Percentiles rank a stretch among this genome's conserved stretches.
Evolutionary conservation across 2,797 vertebrate genomes (phyloP).

Genomic region (Sandelia bainsii): DNA sequence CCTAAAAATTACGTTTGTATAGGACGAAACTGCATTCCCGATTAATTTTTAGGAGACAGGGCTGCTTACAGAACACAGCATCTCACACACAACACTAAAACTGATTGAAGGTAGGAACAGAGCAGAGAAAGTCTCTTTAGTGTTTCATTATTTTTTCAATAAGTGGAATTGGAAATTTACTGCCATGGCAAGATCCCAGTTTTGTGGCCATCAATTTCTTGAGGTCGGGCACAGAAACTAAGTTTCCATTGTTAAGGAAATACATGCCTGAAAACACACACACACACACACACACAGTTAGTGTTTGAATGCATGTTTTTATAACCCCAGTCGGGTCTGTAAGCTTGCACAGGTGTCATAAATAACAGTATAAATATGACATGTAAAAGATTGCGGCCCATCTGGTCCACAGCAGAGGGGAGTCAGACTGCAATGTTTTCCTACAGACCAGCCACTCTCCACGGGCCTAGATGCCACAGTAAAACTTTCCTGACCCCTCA

Average conservation of each 20-base stretch:
- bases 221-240: conserved; percentile 74
- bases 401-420: conserved; percentile 70
- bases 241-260: conserved; percentile 82
- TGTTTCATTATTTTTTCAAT: conserved; percentile 72
- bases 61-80: conserved; percentile 20
- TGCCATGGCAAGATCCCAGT: conserved; percentile 66
- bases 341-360: conserved; percentile 62
- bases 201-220: conserved; percentile 78
- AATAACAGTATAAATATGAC: conserved; percentile 70
- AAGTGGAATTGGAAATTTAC: conserved; percentile 77
- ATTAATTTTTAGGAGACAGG: too few relatives aligned
- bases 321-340: conserved; percentile 52
- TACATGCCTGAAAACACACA: conserved; percentile 61
- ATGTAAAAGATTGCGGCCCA: conserved; percentile 66
- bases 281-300: conserved; percentile 31
- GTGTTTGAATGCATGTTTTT: conserved; percentile 58
- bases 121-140: conserved; percentile 57
- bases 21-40: too few relatives aligned
- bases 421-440: conserved; percentile 35
- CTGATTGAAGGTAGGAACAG: conserved; percentile 54
- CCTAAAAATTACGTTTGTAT: too few relatives aligned
- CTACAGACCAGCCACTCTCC: conserved; percentile 12
- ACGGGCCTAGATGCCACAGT: conserved; percentile 38
- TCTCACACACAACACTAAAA: conserved; percentile 55
- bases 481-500: conserved; percentile 49